Evolutionary conservation across 2,888 invertebrate species (phyloP), one percentile per base, ranked within the genome.

Genomic region (Agonum fuliginosum): DNA sequence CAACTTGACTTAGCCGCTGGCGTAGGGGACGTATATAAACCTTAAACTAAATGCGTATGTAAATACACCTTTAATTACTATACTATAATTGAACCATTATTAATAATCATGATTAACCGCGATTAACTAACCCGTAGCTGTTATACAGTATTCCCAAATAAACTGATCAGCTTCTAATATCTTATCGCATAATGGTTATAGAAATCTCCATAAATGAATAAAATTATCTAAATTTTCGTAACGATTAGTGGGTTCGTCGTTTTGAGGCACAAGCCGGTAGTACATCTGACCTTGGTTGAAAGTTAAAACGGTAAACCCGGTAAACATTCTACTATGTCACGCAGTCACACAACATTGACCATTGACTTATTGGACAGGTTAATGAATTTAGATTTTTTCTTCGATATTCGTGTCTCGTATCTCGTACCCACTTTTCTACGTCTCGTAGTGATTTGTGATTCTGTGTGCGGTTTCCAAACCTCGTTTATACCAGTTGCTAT

Each of bases 381-480:
- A 67, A 67, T 67, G 67, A 41, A 41, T 67, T 67, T 67, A 67
- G 41, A 67, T 67, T 67, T 65, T 30, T 27, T 17, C 58, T 3
- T 27, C 27, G 17, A 46, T 30, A 62, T 62, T 62, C 58, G 0
- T 14, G 27, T 30, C 30, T 30, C 58, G 0, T 14, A 14, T 30
- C 30, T 30, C 27, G 30, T 22, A 27, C 30, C 17, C 14, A 17
- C 46, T 46, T 14, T 46, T 4, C 14, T 46, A 14, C 12, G n/a
- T n/a, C n/a, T n/a, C n/a, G n/a, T n/a, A n/a, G 30, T 30, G 8
- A 30, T 30, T 30, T n/a, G n/a, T n/a, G n/a, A n/a, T 37, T 12
- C 2, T 37, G 37, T n/a, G 10, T n/a, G 12, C 37, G n/a, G n/a
- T 8, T 37, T 37, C 3, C n/a, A 12, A 37, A 37, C 12, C 37